phyloP scores from a whole-genome alignment of 2,888 invertebrate species.

The Dimorphilus gyrociliatus region DNA sequence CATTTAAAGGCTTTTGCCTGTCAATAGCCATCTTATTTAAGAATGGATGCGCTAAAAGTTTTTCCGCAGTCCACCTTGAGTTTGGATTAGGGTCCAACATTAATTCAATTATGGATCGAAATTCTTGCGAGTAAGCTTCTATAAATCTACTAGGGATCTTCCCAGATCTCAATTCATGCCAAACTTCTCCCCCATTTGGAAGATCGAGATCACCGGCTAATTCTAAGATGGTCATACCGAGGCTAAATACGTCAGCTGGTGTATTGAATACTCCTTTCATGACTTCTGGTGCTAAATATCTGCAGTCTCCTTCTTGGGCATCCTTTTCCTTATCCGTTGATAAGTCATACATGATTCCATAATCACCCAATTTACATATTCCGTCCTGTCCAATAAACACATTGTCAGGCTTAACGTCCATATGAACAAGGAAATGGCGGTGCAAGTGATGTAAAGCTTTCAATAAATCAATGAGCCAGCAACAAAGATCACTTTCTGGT shows the following conservation, averaged over 20 bases:
- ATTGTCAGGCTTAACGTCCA: conserved; percentile 63
- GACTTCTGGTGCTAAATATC: conserved; percentile 57
- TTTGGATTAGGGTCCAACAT: too few relatives aligned
- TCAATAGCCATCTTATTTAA: too few relatives aligned
- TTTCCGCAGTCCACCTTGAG: too few relatives aligned
- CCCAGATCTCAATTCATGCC: conserved; percentile 50
- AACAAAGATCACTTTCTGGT: too few relatives aligned
- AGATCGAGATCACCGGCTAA: conserved; percentile 53
- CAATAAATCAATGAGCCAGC: too few relatives aligned
- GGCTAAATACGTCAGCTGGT: conserved; percentile 51
- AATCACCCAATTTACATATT: conserved; percentile 55
- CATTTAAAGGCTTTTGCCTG: too few relatives aligned
- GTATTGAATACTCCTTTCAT: conserved; percentile 49
- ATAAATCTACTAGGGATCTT: conserved; percentile 41
- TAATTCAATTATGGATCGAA: too few relatives aligned
- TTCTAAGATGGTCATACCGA: conserved; percentile 56
- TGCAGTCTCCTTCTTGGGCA: conserved; percentile 59
- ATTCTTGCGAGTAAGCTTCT: too few relatives aligned
- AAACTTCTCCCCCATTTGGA: conserved; percentile 50
- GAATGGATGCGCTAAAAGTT: too few relatives aligned
- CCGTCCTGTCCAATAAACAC: conserved; percentile 51
- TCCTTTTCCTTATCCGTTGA: too few relatives aligned
- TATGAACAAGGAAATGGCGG: conserved; percentile 49
- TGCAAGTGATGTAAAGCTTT: conserved; percentile 53
- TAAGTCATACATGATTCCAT: conserved; percentile 53